Evolutionary conservation across 1,140 invertebrate genomes (phyloP).

Genomic region (Chionoecetes opilio): DNA sequence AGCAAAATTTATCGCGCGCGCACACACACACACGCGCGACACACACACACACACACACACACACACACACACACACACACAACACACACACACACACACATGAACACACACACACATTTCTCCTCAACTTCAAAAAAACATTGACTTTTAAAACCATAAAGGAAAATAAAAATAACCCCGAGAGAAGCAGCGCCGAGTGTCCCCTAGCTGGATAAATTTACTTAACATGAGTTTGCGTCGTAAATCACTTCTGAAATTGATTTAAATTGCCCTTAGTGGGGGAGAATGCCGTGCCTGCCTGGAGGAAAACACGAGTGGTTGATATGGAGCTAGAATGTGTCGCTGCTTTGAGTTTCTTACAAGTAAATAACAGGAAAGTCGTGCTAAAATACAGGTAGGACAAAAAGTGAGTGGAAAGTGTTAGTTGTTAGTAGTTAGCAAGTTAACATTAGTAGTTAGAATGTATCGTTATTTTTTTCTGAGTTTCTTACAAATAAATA

Average conservation of each 20-base stretch:
- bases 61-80: constrained; percentile 51
- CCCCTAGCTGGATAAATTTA: constrained; percentile 67
- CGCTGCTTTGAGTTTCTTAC: no score
- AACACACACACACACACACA: constrained; percentile 50
- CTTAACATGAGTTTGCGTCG: constrained; percentile 57
- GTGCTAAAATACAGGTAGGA: no score
- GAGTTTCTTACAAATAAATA: no score
- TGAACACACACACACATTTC: constrained; percentile 31
- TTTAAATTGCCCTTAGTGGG: constrained; percentile 66
- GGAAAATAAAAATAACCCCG: neutral
- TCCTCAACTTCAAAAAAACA: constrained; percentile 40
- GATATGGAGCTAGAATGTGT: neutral
- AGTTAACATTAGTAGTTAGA: no score
- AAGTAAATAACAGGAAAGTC: no score
- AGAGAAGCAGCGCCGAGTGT: neutral
- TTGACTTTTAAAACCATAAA: neutral
- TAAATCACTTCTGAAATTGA: constrained; percentile 73
- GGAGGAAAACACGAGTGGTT: neutral
- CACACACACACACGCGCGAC: constrained; percentile 45
- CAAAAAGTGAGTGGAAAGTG: no score
- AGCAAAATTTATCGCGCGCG: neutral
- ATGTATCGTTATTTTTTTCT: no score
- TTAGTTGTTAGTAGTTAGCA: no score
- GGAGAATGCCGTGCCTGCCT: neutral
- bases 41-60: constrained; percentile 56